Base-by-base conservation (phyloP, 30 jellyfish, hydroid and myxozoan genomes). In the Aurelia sp. region DNA sequence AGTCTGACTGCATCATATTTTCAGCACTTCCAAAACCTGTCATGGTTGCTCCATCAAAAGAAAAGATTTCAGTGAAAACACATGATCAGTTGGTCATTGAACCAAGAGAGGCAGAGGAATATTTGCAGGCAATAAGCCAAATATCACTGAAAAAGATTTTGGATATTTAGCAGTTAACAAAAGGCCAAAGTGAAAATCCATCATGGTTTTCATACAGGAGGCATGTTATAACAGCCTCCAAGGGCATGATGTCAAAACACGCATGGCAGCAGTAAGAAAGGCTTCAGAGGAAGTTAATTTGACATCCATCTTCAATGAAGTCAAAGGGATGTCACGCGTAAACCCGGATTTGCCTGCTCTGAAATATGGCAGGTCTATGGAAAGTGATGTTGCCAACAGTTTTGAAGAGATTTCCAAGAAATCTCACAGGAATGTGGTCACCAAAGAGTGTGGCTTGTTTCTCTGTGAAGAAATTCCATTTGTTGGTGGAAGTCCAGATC, bases 331-430 rank as follows among this genome's bases (percentile, higher is more conserved):
- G 22, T 31, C 80, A 30, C 40, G 21, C 38, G 63, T 88, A 63
- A 72, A 81, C 89, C 97, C 97, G 19, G 84, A 79, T 58, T 13
- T 80, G 65, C 96, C 92, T 22, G 96, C 96, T 53, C 76, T 74
- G 63, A 86, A 76, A 59, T 76, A 76, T 75, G 88, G 93, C n/a
- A 51, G 96, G 51, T 59, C 75, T 21, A 86, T 86, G 94, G 96
- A 62, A 76, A 16, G 19, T 53, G 65, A 53, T 53, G 65, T 2
- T n/a, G n/a, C n/a, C n/a, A n/a, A n/a, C n/a, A n/a, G n/a, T n/a
- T n/a, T n/a, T n/a, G n/a, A n/a, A n/a, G n/a, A n/a, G n/a, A n/a
- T n/a, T n/a, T n/a, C 2, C 19, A 53, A 2, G 65, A 73, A 73
- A 31, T 13, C 31, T 15, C 85, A 73, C 60, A 73, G 21, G 16